A percentile compares a stretch with the other conserved stretches of the same genome.
Evolutionary conservation across 1,140 invertebrate genomes (phyloP).

Genomic region (Ips typographus): DNA sequence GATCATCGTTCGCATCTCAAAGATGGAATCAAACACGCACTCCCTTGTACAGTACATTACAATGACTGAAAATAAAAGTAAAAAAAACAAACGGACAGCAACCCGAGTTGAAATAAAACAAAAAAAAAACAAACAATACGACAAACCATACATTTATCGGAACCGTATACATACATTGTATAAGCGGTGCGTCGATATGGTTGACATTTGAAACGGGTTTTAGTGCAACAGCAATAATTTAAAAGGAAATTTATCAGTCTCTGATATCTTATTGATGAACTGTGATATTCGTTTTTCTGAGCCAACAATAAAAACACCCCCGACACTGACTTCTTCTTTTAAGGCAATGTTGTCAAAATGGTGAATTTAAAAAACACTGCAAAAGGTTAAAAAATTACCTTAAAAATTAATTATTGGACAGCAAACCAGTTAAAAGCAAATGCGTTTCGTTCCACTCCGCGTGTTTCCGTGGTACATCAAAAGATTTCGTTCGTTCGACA

Average conservation of each 20-base stretch:
- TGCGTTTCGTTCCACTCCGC: too few relatives aligned
- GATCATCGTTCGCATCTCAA: conserved; percentile 16
- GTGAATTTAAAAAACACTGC: too few relatives aligned
- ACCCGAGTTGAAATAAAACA: conserved; percentile 13
- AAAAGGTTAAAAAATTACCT: too few relatives aligned
- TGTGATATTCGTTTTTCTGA: too few relatives aligned
- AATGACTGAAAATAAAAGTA: conserved; percentile 18
- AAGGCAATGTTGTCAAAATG: too few relatives aligned
- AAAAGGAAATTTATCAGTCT: conserved; percentile 12
- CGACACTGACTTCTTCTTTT: too few relatives aligned
- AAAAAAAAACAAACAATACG: conserved; percentile 19
- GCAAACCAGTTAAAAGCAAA: too few relatives aligned
- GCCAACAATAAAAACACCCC: too few relatives aligned
- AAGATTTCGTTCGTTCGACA: too few relatives aligned
- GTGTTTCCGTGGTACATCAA: too few relatives aligned
- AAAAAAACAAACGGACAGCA: not conserved
- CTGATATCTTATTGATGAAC: not conserved
- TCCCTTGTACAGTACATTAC: conserved; percentile 21
- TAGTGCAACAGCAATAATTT: conserved; percentile 15
- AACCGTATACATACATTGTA: not conserved
- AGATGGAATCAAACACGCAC: conserved; percentile 19
- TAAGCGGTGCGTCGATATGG: conserved; percentile 8
- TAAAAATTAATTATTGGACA: too few relatives aligned
- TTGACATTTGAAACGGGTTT: conserved; percentile 20
- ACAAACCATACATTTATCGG: conserved; percentile 23